Evolutionary conservation across 2,113 vertebrate genomes (phyloP).

Genomic region (Xiphorhynchus elegans): DNA sequence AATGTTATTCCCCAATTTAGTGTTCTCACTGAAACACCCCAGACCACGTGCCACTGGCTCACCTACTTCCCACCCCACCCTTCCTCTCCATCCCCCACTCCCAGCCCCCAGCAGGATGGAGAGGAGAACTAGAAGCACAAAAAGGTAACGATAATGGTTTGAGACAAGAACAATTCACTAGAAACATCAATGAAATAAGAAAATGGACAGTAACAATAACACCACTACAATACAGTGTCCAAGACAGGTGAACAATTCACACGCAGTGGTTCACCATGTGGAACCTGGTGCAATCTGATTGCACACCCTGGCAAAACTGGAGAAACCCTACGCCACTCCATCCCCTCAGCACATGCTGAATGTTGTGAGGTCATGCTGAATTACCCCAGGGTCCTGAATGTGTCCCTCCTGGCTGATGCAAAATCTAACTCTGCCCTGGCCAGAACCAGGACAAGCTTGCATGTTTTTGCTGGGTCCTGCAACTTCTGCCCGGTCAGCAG

Average conservation of each 20-base stretch:
- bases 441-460: neutral
- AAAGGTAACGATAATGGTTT: neutral
- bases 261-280: rapidly evolving
- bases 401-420: neutral
- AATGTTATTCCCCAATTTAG: neutral
- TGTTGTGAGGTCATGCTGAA: neutral
- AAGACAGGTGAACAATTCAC: neutral
- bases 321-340: neutral
- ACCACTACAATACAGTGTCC: neutral
- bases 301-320: neutral
- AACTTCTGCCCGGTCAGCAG: neutral
- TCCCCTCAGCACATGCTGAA: too few species aligned
- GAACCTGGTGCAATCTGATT: neutral
- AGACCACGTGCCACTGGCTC: neutral
- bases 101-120: neutral
- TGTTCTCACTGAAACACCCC: neutral
- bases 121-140: neutral
- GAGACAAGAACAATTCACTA: neutral
- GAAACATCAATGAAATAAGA: neutral
- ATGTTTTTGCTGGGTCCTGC: neutral
- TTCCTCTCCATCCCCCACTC: neutral
- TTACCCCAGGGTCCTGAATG: neutral
- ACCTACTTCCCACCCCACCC: neutral
- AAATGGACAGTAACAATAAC: neutral
- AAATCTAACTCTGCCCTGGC: neutral